These are phyloP conservation scores for Rhyacophila evoluta DNA, from an alignment of 2,888 invertebrate species.

Conservation along the genomic window DNA sequence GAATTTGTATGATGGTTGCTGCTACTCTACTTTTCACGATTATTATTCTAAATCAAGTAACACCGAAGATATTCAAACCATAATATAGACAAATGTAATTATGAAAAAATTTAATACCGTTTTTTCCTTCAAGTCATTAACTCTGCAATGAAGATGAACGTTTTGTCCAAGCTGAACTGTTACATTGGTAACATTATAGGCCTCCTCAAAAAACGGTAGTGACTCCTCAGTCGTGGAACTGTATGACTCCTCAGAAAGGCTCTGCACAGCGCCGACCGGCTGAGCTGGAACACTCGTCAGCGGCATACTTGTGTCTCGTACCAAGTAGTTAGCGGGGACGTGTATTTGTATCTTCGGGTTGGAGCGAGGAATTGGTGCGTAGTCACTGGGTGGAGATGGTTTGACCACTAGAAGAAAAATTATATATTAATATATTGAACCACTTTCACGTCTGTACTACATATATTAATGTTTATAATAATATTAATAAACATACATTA, in stretches of 20 bases:
- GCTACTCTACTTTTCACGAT: too few relatives aligned
- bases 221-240: constrained; percentile 66
- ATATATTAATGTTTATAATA: too few relatives aligned
- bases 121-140: constrained; percentile 70
- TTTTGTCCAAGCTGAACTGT: constrained; percentile 70
- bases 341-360: constrained; percentile 48
- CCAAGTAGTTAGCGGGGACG: constrained; percentile 46
- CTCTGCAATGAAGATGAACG: constrained; percentile 69
- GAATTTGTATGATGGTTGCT: too few relatives aligned
- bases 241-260: constrained; percentile 25
- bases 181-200: constrained; percentile 67
- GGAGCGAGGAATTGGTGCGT: background rate
- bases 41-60: too few relatives aligned
- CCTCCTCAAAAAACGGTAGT: constrained; percentile 73
- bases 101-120: constrained; percentile 59
- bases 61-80: too few relatives aligned
- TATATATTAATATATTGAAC: too few relatives aligned
- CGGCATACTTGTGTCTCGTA: constrained; percentile 5
- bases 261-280: constrained; percentile 31
- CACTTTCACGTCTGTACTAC: too few relatives aligned
- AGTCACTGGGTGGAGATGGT: background rate
- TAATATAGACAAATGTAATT: too few relatives aligned
- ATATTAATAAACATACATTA: too few relatives aligned
- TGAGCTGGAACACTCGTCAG: constrained; percentile 40
- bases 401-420: background rate